Percentiles rank a stretch among this genome's conserved stretches.
phyloP scores from a whole-genome alignment of 37 sponge, comb jelly and placozoan species.

The Cladorhizidae sp. region DNA sequence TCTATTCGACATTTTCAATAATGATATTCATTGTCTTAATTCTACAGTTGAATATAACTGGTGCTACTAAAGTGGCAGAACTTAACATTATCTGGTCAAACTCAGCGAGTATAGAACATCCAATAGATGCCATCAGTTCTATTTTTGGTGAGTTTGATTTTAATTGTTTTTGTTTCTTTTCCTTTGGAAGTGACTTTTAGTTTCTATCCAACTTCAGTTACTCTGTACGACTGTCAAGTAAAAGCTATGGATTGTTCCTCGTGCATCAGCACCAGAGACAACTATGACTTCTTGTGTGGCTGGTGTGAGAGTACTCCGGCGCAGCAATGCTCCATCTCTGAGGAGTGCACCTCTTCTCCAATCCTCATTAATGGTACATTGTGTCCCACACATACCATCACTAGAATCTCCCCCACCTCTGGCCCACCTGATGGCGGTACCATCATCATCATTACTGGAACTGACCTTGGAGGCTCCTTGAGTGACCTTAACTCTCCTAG shows the following conservation, averaged over 20 bases:
- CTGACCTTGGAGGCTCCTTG: slow-evolving; percentile 61
- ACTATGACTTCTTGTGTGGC: slow-evolving; percentile 41
- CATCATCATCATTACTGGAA: slow-evolving; percentile 63
- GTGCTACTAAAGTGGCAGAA: not conserved
- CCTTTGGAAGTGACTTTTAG: too few relatives aligned
- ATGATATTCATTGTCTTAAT: not conserved
- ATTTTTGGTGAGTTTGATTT: not conserved
- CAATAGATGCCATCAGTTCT: not conserved
- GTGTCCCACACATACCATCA: slow-evolving; percentile 52
- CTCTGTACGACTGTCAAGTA: slow-evolving; percentile 42
- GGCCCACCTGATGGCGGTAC: slow-evolving; percentile 76
- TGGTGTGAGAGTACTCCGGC: slow-evolving; percentile 27
- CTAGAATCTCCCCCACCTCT: slow-evolving; percentile 39
- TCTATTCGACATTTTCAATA: too few relatives aligned
- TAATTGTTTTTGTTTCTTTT: not conserved
- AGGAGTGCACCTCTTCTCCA: not conserved
- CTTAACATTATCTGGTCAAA: too few relatives aligned
- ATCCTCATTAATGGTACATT: not conserved
- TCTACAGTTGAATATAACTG: too few relatives aligned
- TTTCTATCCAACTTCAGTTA: not conserved
- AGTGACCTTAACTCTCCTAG: slow-evolving; percentile 6
- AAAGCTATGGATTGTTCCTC: slow-evolving; percentile 42
- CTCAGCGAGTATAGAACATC: not conserved
- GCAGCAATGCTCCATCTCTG: not conserved
- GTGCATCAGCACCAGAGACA: slow-evolving; percentile 23